Base-by-base conservation (phyloP, 2,888 invertebrate genomes). In the Catocala fraxini region DNA sequence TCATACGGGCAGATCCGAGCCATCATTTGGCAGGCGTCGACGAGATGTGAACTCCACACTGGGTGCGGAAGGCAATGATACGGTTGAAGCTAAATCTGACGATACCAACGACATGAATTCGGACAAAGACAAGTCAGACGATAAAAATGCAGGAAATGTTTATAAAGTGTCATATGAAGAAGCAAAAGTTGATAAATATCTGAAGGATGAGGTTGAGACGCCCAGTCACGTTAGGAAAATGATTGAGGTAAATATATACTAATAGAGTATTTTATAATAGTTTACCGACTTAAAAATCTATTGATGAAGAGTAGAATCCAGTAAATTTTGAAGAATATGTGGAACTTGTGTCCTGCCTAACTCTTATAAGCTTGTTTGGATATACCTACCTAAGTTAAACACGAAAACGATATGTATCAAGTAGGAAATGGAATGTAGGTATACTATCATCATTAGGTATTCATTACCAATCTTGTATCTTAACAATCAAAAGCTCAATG, bases 161-260 rank as follows among this genome's bases (percentile, higher is more conserved):
- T 92, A 88, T 79, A 91, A 92, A 81, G 88, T 87, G 62, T 93
- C 89, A 3, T 90, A 81, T 72, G 94, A 86, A 85, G 90, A 90
- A 63, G 89, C 92, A 0, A 85, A 78, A 0, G 91, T 93, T 13
- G 91, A 92, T 70, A 90, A 91, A 53, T 92, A 94, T 72, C 86
- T 94, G 55, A 94, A 95, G 68, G 92, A 95, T 45, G 94, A 94
- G 45, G 93, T 94, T 7, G 95, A 95, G 55, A 95, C 95, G 4
- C 96, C 96, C 11, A 98, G 98, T 84, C 97, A 97, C 85, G 98
- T 98, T 39, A 94, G 97, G 70, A 97, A 98, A 93, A 97, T 98
- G 97, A 98, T 98, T 73, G 97, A 98, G 95, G 98, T 97, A 89
- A 84, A 74, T 62, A 46, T 49, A 25, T 0, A 25, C 25, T 25